A percentile compares a stretch with the other conserved stretches of the same genome.
Conservation (phyloP, 2,797 vertebrate species). For the Sebastes ruberrimus region DNA sequence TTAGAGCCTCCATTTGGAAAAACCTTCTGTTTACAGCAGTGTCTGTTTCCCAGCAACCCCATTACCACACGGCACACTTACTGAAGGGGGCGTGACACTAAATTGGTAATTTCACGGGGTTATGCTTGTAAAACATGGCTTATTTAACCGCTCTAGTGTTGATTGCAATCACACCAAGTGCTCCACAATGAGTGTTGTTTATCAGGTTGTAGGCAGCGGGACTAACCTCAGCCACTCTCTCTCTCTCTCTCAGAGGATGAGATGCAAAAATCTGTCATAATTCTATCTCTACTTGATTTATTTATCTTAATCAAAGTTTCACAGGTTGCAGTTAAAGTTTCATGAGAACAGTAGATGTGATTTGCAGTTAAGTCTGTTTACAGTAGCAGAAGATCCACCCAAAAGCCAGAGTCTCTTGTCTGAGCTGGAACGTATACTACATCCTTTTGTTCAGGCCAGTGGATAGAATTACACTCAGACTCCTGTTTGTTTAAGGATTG, state of each 20-base stretch:
- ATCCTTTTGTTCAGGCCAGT: conserved; percentile 51
- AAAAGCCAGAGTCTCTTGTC: conserved; percentile 16
- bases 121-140: conserved; percentile 54
- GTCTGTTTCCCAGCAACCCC: conserved; percentile 78
- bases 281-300: background rate
- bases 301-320: background rate
- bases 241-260: background rate
- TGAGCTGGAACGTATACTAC: conserved; percentile 21
- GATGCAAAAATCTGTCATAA: conserved; percentile 4
- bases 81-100: conserved; percentile 37
- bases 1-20: conserved; percentile 21
- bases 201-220: conserved; percentile 28
- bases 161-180: conserved; percentile 55
- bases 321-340: background rate
- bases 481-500: conserved; percentile 38
- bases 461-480: conserved; percentile 63
- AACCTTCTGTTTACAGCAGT: conserved; percentile 62
- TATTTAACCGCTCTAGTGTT: conserved; percentile 49
- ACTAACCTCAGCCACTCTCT: conserved; percentile 5
- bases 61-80: conserved; percentile 54
- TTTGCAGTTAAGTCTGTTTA: conserved; percentile 17
- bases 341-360: conserved; percentile 6
- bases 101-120: conserved; percentile 57
- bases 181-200: conserved; percentile 21
- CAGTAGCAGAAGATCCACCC: conserved; percentile 3